Evolutionary conservation across 2,113 vertebrate genomes (phyloP).

Genomic region (Podarcis muralis): DNA sequence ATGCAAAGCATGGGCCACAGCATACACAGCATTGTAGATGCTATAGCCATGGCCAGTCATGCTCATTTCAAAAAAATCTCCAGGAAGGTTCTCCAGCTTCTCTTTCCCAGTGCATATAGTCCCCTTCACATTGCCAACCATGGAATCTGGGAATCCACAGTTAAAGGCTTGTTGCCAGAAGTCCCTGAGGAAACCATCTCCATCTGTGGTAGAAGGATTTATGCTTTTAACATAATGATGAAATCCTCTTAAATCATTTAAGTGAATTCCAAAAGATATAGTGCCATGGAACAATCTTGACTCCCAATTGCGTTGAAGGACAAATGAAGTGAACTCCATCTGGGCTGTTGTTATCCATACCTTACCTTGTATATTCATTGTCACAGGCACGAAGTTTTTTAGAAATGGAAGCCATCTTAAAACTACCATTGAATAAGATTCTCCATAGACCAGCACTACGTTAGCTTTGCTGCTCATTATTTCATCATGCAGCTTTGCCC

Average conservation of each 20-base stretch:
- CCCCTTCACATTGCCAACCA: not conserved
- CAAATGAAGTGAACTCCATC: not conserved
- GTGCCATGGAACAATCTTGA: not conserved
- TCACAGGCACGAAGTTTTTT: too few species aligned
- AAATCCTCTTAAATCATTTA: not conserved
- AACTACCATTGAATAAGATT: not conserved
- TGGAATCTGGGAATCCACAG: not conserved
- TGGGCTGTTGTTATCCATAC: too few species aligned
- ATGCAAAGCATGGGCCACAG: not conserved
- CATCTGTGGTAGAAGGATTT: not conserved
- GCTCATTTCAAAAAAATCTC: not conserved
- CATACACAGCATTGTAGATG: not conserved
- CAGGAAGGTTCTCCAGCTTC: not conserved
- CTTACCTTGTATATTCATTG: not conserved
- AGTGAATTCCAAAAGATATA: not conserved
- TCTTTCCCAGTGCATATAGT: not conserved
- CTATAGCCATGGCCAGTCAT: not conserved
- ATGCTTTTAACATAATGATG: not conserved
- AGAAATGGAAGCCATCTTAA: not conserved
- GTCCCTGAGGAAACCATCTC: not conserved
- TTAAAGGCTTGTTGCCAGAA: not conserved
- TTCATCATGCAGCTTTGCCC: not conserved
- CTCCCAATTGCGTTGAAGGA: not conserved
- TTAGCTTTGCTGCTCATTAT: not conserved
- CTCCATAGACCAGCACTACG: not conserved